Base-by-base conservation (phyloP, 1,140 invertebrate genomes). In the Panonychus citri region DNA sequence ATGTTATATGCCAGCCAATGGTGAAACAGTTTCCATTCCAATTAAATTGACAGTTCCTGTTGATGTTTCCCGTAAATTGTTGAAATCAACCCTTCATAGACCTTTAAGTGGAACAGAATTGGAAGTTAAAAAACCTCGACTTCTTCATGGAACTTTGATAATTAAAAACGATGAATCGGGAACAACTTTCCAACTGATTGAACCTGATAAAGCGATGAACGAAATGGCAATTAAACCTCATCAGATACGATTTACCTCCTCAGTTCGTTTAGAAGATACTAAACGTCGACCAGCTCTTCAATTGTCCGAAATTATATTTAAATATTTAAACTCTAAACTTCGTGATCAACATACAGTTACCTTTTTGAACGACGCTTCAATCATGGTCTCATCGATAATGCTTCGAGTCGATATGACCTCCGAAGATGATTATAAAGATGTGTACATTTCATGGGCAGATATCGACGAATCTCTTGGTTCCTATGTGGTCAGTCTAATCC, bases 1-100 rank as follows among this genome's bases (percentile, higher is more conserved):
- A 62, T 96, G 90, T 69, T 94, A 79, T 63, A 94, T 88, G 78
- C 91, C 90, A 40, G 90, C 89, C 0, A 97, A 97, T 74, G 91
- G 91, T 10, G 89, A 96, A 71, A 93, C 87, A 15, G 83, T 82
- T 61, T 73, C 78, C 39, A 90, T 97, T 55, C 77, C 76, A 5
- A 89, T 85, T 1, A 79, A 79, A 1, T 78, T 83, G n/a, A 82
- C 83, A 67, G 82, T 95, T 56, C 82, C 86, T 0, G 80, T 93
- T 8, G 87, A 94, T 73, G 81, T 90, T 7, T 85, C 86, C 0
- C 69, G 93, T 8, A 78, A 80, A 17, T 69, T 96, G 30, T 71
- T 96, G 0, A 74, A 73, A 58, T 62, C 68, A 57, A 66, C 67
- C 39, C 34, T 66, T 0, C 54, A 56, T 48, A 15, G 52, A 17